Conservation (phyloP, 2,888 invertebrate genomes). For the Amphiduros pacificus region DNA sequence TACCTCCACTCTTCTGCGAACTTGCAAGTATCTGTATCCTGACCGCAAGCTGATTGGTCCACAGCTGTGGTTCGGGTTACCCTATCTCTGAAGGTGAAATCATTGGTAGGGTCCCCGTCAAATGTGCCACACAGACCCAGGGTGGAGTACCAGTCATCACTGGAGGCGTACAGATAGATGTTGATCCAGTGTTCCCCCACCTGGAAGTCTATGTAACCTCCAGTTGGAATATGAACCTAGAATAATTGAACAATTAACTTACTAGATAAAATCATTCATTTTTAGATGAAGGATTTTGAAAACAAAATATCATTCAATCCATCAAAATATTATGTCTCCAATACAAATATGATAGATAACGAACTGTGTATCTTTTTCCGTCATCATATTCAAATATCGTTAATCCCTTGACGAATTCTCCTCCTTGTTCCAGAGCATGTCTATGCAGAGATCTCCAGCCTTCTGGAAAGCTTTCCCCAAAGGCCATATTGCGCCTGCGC, state of each 20-base stretch:
- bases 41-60: constrained; percentile 22
- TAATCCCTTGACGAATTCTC: constrained; percentile 24
- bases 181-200: constrained; percentile 29
- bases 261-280: background rate
- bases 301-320: background rate
- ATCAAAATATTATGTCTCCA: background rate
- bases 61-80: constrained; percentile 1
- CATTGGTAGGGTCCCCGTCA: constrained; percentile 37
- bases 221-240: constrained; percentile 30
- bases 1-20: constrained; percentile 38
- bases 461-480: constrained; percentile 26
- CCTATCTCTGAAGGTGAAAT: constrained; percentile 28
- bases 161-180: constrained; percentile 30
- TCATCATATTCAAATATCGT: constrained; percentile 28
- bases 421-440: constrained; percentile 30
- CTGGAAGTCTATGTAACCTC: constrained; percentile 28
- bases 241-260: background rate
- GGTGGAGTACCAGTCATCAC: constrained; percentile 31
- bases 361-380: constrained; percentile 28
- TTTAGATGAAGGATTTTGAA: background rate
- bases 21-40: constrained; percentile 20
- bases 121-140: constrained; percentile 43
- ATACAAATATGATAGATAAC: background rate
- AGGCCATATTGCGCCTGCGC: constrained; percentile 21
- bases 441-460: constrained; percentile 31